phyloP scores from a whole-genome alignment of 2,888 invertebrate species.

The Crepidodera aurea region DNA sequence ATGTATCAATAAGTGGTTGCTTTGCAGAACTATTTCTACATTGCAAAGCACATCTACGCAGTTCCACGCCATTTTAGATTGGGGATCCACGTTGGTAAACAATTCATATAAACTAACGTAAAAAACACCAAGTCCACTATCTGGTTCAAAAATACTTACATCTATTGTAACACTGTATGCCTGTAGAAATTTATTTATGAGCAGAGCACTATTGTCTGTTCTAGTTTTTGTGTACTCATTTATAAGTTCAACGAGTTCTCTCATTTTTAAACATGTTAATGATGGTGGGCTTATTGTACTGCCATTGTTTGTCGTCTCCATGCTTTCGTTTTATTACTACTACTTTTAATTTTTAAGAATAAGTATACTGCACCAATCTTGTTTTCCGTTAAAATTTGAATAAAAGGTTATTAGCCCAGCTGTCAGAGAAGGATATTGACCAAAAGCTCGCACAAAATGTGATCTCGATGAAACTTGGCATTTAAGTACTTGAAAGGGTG shows the following conservation, averaged over 20 bases:
- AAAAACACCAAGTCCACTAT: constrained; percentile 70
- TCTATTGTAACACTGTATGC: constrained; percentile 71
- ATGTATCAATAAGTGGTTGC: constrained; percentile 72
- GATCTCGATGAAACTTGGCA: no score
- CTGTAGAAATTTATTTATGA: constrained; percentile 49
- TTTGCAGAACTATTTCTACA: constrained; percentile 69
- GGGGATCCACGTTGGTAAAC: constrained; percentile 66
- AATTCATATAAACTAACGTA: constrained; percentile 71
- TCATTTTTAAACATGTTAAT: constrained; percentile 34
- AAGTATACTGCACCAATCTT: background rate
- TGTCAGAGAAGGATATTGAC: no score
- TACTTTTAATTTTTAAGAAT: background rate
- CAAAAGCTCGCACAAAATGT: no score
- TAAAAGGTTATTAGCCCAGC: no score
- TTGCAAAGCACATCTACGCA: constrained; percentile 71
- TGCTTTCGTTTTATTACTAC: constrained; percentile 5
- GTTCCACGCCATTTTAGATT: constrained; percentile 70
- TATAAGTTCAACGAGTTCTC: constrained; percentile 37
- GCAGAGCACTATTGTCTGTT: constrained; percentile 42
- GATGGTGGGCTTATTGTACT: constrained; percentile 25
- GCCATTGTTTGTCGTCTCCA: constrained; percentile 31
- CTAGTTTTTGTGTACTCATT: constrained; percentile 44
- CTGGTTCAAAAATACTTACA: constrained; percentile 72
- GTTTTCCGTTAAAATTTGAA: constrained; percentile 7
- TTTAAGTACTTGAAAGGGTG: no score